phyloP scores from a whole-genome alignment of 2,888 invertebrate genomes.

The Dasypolia templi region DNA sequence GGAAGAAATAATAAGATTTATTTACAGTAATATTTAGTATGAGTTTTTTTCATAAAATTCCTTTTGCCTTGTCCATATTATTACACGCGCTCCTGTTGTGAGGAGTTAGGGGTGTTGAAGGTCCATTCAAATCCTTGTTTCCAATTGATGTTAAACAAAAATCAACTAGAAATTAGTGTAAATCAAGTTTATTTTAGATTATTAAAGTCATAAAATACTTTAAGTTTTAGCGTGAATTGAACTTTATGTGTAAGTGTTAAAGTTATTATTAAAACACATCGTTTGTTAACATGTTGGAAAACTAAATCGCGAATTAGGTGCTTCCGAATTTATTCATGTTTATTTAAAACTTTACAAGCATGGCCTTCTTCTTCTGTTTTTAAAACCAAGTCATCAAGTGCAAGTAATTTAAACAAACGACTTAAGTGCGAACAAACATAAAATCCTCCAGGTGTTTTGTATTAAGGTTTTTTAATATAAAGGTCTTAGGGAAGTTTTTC shows the following conservation, averaged over 20 bases:
- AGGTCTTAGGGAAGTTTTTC: background rate
- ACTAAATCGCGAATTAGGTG: background rate
- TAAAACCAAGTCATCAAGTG: constrained; percentile 23
- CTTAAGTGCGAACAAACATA: constrained; percentile 57
- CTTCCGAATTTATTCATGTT: background rate
- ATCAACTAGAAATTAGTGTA: background rate
- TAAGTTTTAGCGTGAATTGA: background rate
- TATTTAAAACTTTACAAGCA: background rate
- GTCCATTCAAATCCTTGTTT: background rate
- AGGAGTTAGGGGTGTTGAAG: background rate
- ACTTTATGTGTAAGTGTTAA: background rate
- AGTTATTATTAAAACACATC: background rate
- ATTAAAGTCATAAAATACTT: background rate
- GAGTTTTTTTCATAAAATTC: no score
- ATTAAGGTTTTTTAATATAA: constrained; percentile 15
- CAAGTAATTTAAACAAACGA: constrained; percentile 46
- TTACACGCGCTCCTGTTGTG: background rate
- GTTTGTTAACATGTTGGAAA: background rate
- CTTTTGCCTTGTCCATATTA: background rate
- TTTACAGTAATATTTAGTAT: background rate
- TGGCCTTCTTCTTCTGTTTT: background rate
- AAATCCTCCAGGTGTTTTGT: constrained; percentile 26
- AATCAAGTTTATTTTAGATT: background rate
- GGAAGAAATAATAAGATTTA: background rate
- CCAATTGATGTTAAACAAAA: background rate